These are phyloP conservation scores for Hypomecis atomaria DNA, from an alignment of 2,888 invertebrate species.

Conservation along the genomic window DNA sequence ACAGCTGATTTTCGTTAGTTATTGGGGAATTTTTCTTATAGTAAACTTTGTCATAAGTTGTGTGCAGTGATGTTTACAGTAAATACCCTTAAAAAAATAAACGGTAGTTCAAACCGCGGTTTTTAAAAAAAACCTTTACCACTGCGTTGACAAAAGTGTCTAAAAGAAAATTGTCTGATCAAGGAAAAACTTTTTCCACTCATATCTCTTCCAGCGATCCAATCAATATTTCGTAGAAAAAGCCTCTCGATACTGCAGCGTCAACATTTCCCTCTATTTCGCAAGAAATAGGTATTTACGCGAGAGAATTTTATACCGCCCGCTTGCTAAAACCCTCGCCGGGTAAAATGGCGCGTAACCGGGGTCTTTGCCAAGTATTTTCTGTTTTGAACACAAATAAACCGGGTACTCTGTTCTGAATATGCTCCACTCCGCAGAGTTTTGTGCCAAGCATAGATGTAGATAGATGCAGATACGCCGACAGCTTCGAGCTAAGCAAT, in stretches of 20 bases:
- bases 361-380: slow-evolving; percentile 59
- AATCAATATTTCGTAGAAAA: slow-evolving; percentile 38
- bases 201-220: slow-evolving; percentile 17
- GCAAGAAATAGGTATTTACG: slow-evolving; percentile 42
- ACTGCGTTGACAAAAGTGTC: too few relatives aligned
- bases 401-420: slow-evolving; percentile 57
- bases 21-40: too few relatives aligned
- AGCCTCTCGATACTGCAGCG: slow-evolving; percentile 42
- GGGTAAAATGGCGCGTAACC: slow-evolving; percentile 43
- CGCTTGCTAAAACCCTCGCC: slow-evolving; percentile 44
- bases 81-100: too few relatives aligned
- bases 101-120: too few relatives aligned
- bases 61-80: too few relatives aligned
- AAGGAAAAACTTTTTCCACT: slow-evolving; percentile 15
- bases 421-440: slow-evolving; percentile 51
- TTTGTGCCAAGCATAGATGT: slow-evolving; percentile 51
- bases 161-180: background rate
- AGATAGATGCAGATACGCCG: too few relatives aligned
- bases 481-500: too few relatives aligned
- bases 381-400: slow-evolving; percentile 60
- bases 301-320: slow-evolving; percentile 45
- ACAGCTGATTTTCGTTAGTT: too few relatives aligned
- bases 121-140: too few relatives aligned
- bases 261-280: slow-evolving; percentile 44
- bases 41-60: too few relatives aligned